Evolutionary conservation across 2,113 vertebrate genomes (phyloP), one percentile per base, ranked within the genome.

Genomic region (Labrus mixtus): DNA sequence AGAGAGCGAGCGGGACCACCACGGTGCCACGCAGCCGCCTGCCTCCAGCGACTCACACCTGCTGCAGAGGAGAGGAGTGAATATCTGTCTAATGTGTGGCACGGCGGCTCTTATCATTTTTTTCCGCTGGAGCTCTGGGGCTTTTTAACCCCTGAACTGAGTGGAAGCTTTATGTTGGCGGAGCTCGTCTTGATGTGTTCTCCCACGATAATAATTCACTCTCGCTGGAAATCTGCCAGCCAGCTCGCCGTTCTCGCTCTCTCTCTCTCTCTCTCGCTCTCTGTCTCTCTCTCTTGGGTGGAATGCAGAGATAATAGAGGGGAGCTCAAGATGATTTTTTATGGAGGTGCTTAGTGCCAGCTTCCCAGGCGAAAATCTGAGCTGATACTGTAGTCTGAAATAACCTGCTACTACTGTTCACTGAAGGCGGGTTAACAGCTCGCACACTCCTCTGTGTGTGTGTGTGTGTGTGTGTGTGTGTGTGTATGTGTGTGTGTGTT

Each of bases 161-260:
- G 74, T 58, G 73, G 66, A 68, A 36, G 81, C 67, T 69, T 76
- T 53, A 55, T 60, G 75, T 87, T 79, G 88, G 75, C 60, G 8
- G 19, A 56, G 84, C 79, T 66, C 13, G 64, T 63, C 77, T 76
- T 20, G 73, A 74, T 75, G 73, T 73, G 72, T 79, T 88, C 83
- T 89, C 86, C 82, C 79, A 85, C 68, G 80, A 86, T 86, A 69
- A 88, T 82, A 84, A 88, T 91, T 93, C 87, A 83, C 73, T 77
- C 55, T 19, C 23, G 11, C 79, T 83, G 82, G 83, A 41, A 46
- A 17, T 73, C 56, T 73, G 87, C 88, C 87, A 33, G 29, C 29
- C n/a, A 91, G 73, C 68, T 55, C 72, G 20, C 46, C 54, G 54
- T 64, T 16, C 46, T 48, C 46, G 6, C 43, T 45, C 45, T 25